phyloP scores from a whole-genome alignment of 2,797 vertebrate species.

The Alfaro cultratus region DNA sequence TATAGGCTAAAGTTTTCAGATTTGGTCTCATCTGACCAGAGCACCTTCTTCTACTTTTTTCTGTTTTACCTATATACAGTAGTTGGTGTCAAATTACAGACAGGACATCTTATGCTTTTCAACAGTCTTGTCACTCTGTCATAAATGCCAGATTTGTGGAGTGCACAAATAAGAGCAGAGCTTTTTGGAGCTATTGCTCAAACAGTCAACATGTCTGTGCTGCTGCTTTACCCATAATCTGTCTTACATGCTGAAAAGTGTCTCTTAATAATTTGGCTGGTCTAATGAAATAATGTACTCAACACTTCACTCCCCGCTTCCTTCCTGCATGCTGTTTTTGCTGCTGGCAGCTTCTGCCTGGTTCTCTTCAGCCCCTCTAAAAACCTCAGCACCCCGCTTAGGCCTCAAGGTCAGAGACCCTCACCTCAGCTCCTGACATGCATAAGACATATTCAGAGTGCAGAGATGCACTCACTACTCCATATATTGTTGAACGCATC shows the following conservation, averaged over 20 bases:
- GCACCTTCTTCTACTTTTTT: background rate
- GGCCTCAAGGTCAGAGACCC: background rate
- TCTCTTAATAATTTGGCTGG: background rate
- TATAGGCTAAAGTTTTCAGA: background rate
- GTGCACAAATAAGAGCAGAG: background rate
- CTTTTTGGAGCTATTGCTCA: background rate
- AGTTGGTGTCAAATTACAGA: background rate
- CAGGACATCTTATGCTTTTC: background rate
- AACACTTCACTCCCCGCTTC: background rate
- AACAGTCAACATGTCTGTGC: background rate
- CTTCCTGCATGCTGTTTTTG: background rate
- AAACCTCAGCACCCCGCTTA: background rate
- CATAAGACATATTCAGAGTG: background rate
- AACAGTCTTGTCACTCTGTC: background rate
- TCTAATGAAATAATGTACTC: background rate
- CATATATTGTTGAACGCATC: background rate
- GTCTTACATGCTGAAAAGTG: background rate
- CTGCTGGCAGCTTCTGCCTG: background rate
- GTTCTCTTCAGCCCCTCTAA: background rate
- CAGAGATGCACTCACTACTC: background rate
- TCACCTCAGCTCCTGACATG: background rate
- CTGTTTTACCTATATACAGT: background rate
- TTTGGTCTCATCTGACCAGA: background rate
- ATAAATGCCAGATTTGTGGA: background rate
- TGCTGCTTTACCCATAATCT: background rate